A percentile compares a stretch with the other conserved stretches of the same genome.
Evolutionary conservation across 2,797 vertebrate species (phyloP).

Genomic region (Margarornis squamiger): DNA sequence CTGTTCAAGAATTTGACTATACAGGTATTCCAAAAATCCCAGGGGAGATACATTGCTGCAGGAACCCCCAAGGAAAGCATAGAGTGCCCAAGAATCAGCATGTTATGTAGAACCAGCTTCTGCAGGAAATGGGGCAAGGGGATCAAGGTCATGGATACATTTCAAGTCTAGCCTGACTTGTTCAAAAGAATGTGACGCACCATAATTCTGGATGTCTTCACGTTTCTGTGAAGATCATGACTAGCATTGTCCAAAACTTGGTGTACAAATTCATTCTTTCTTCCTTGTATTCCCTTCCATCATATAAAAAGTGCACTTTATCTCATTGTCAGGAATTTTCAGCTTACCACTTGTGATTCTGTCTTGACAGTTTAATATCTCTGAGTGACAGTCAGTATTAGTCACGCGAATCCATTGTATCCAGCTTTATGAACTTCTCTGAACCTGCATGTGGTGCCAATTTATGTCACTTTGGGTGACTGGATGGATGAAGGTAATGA

Average conservation of each 20-base stretch:
- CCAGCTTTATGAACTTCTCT: not conserved
- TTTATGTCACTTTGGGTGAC: not conserved
- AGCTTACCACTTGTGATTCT: not conserved
- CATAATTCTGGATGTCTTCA: not conserved
- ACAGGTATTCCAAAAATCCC: not conserved
- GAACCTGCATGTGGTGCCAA: not conserved
- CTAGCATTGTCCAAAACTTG: not conserved
- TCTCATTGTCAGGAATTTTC: not conserved
- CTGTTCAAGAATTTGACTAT: not conserved
- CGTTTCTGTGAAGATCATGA: rapidly evolving
- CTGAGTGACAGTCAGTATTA: not conserved
- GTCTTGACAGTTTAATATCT: not conserved
- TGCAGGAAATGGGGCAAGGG: not conserved
- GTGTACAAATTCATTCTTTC: not conserved
- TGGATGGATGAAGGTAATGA: not conserved
- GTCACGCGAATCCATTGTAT: not conserved
- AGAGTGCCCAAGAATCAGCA: rapidly evolving
- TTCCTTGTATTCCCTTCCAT: rapidly evolving
- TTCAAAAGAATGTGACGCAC: not conserved
- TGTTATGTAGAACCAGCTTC: not conserved
- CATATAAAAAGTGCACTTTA: not conserved
- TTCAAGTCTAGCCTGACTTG: not conserved
- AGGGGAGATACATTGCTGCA: not conserved
- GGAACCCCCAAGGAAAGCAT: not conserved
- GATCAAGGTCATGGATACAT: not conserved